Base-by-base conservation (phyloP, 2,113 vertebrate genomes). In the Hippocampus abdominalis region DNA sequence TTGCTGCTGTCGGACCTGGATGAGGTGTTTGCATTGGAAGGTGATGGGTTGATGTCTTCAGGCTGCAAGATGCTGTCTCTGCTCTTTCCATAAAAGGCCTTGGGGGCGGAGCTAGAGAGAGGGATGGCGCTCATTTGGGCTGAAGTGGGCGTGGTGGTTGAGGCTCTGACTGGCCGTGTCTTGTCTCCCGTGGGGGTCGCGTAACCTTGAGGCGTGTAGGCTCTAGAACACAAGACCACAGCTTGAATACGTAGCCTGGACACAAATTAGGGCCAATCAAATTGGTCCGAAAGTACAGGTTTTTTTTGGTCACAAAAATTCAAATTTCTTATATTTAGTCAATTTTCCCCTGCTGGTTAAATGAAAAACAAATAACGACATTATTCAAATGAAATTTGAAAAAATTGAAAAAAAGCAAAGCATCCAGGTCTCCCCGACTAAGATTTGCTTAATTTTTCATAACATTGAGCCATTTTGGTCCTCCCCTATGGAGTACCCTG, bases 71-170 rank as follows among this genome's bases (percentile, higher is more conserved):
- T 78, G 0, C 70, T 29, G 12, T 79, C 90, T 74, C 92, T 92
- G 81, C 48, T 91, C 83, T 94, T 95, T 76, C 91, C 92, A 64
- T 94, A 94, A 56, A 91, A 94, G 61, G 94, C 90, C 79, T 96
- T 97, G 72, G 95, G 94, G 69, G 94, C 93, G 0, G 95, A 96
- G 88, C 92, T 92, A 0, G 95, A 95, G 27, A 95, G 90, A 85
- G 93, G 92, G 85, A 86, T 81, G 70, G 92, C 79, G 86, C 85
- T 81, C 25, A 86, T 40, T 7, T 88, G 85, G 68, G 79, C 76
- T 2, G 91, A 76, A 44, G 87, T 88, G 42, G 90, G 91, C 0
- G 91, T 92, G 3, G 73, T 59, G 0, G 90, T 90, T 0, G 92
- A 78, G 44, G 92, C 77, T 75, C 92, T 91, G 4, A 91, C 79